Percentiles rank a stretch among this genome's conserved stretches.
Conservation (phyloP, 2,113 vertebrate species). For the Rhipidura dahli region DNA sequence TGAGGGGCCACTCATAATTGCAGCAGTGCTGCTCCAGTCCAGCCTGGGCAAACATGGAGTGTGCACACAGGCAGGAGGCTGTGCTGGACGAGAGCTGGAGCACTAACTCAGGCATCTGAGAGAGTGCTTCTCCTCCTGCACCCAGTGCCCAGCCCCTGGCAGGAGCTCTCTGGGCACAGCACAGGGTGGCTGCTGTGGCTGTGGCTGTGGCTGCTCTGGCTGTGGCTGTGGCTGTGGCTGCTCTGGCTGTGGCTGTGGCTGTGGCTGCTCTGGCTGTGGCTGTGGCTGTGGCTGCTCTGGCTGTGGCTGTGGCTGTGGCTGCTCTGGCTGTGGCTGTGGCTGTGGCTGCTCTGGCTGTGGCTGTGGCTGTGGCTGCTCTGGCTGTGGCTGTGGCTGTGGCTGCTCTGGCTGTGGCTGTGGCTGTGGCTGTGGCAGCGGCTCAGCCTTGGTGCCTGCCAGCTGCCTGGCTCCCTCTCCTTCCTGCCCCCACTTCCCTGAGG, state of each 20-base stretch:
- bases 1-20: not conserved
- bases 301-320: too few relatives aligned
- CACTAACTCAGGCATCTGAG: fast-evolving
- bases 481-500: too few relatives aligned
- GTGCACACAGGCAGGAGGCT: not conserved
- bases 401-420: too few relatives aligned
- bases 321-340: not conserved
- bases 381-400: not conserved
- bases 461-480: not conserved
- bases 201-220: not conserved
- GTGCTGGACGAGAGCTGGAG: fast-evolving
- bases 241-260: too few relatives aligned
- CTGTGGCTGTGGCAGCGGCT: fast-evolving
- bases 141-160: fast-evolving
- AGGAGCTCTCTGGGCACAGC: not conserved
- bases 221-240: fast-evolving
- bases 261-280: fast-evolving
- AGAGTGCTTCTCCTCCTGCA: not conserved
- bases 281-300: fast-evolving
- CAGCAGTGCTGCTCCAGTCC: not conserved
- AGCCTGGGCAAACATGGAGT: fast-evolving
- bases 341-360: not conserved
- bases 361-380: not conserved
- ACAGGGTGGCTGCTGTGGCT: too few relatives aligned
- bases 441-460: not conserved